A percentile compares a stretch with the other conserved stretches of the same genome.
phyloP scores from a whole-genome alignment of 2,888 invertebrate species.

The Antitype chi region DNA sequence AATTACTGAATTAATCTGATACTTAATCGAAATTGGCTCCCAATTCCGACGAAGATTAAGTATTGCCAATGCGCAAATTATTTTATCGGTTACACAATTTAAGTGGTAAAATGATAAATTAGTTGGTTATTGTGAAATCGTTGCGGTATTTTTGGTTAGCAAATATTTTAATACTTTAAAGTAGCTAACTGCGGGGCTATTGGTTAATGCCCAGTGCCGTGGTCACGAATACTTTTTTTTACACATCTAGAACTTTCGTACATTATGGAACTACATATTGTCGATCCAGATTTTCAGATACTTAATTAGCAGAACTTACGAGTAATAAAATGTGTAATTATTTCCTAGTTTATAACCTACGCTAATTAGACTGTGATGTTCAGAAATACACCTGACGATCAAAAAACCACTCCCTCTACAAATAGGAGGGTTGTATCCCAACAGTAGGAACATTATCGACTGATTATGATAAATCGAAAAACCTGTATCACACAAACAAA shows the following conservation, averaged over 20 bases:
- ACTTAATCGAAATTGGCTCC: constrained; percentile 6
- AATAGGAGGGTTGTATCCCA: too few species aligned
- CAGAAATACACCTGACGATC: background rate
- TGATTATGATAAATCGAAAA: too few species aligned
- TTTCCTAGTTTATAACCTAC: background rate
- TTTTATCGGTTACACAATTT: constrained; percentile 28
- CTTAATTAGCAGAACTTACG: background rate
- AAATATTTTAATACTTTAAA: constrained; percentile 2
- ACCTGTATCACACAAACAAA: constrained; percentile 25
- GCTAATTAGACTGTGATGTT: background rate
- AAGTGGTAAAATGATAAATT: constrained; percentile 33
- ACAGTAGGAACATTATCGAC: too few species aligned
- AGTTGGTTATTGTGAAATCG: constrained; percentile 27
- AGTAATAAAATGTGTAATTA: background rate
- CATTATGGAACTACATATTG: background rate
- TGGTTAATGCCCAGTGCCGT: constrained; percentile 10
- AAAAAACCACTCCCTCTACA: background rate
- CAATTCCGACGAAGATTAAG: constrained; percentile 14
- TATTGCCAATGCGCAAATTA: constrained; percentile 28
- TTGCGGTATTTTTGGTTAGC: constrained; percentile 15
- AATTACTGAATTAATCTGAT: constrained; percentile 14
- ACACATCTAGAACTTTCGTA: background rate
- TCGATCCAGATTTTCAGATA: background rate
- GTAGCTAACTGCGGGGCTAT: background rate
- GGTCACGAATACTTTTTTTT: constrained; percentile 7